Percentiles rank a stretch among this genome's conserved stretches.
phyloP scores from a whole-genome alignment of 2,113 vertebrate genomes.

The Atlantisia rogersi region DNA sequence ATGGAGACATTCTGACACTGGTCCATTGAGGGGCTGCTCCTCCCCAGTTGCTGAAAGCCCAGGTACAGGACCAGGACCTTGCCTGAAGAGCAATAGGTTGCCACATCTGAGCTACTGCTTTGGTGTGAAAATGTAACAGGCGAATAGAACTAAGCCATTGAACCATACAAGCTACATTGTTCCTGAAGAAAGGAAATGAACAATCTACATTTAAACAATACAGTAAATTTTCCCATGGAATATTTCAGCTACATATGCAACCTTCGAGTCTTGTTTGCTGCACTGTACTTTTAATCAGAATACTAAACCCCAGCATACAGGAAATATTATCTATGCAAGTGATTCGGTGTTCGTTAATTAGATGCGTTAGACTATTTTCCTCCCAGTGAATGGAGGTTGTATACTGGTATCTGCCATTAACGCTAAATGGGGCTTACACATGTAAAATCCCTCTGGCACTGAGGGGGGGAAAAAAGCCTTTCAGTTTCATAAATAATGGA shows the following conservation, averaged over 20 bases:
- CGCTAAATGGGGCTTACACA: slow-evolving; percentile 70
- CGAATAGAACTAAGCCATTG: neutral
- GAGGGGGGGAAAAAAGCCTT: slow-evolving; percentile 60
- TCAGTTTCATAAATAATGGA: slow-evolving; percentile 80
- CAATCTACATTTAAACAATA: neutral
- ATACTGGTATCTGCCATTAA: slow-evolving; percentile 72
- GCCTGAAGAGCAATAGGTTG: neutral
- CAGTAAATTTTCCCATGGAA: neutral
- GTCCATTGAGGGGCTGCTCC: neutral
- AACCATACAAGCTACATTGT: neutral
- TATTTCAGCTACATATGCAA: neutral
- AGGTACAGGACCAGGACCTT: neutral
- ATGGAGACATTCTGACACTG: neutral
- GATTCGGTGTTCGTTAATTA: slow-evolving; percentile 67
- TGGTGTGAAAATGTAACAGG: neutral
- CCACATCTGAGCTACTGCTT: neutral
- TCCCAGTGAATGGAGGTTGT: slow-evolving; percentile 50
- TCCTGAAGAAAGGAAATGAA: neutral
- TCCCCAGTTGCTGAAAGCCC: neutral
- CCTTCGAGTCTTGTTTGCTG: neutral
- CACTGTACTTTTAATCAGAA: slow-evolving; percentile 13
- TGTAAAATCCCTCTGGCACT: slow-evolving; percentile 66
- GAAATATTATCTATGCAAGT: slow-evolving; percentile 50
- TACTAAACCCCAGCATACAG: neutral
- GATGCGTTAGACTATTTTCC: slow-evolving; percentile 18